A percentile compares a stretch with the other conserved stretches of the same genome.
Evolutionary conservation across 30 jellyfish, hydroid and myxozoan species (phyloP).

Genomic region (Cassiopea andromeda): DNA sequence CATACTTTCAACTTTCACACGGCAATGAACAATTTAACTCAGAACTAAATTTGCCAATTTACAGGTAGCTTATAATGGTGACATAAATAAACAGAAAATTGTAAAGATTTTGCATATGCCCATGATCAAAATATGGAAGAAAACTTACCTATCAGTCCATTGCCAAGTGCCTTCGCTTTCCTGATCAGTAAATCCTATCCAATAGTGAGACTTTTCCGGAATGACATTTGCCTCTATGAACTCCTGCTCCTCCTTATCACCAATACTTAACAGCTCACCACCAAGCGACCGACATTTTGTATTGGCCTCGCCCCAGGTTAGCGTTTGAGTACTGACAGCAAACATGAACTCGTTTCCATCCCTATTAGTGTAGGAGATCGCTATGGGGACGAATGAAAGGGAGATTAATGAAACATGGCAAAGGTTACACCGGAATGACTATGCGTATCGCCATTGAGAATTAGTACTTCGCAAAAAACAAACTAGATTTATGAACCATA

Average conservation of each 20-base stretch:
- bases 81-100: no score
- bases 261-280: constrained; percentile 94
- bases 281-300: constrained; percentile 86
- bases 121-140: neutral
- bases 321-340: constrained; percentile 88
- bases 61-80: no score
- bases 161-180: constrained; percentile 91
- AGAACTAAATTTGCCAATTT: no score
- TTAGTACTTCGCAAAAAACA: constrained; percentile 62
- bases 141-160: constrained; percentile 97
- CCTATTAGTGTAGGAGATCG: constrained; percentile 95
- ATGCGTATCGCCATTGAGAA: constrained; percentile 27
- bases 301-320: constrained; percentile 93
- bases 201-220: constrained; percentile 79
- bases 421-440: neutral
- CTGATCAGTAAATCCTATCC: constrained; percentile 97
- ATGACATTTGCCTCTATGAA: constrained; percentile 73
- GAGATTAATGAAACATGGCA: constrained; percentile 37
- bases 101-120: no score
- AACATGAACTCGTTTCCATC: constrained; percentile 96
- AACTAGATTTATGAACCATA: neutral
- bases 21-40: no score
- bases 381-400: constrained; percentile 83
- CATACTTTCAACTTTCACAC: no score
- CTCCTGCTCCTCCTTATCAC: constrained; percentile 92